Base-by-base conservation (phyloP, 2,888 invertebrate genomes). In the Heterodera filipjevi region DNA sequence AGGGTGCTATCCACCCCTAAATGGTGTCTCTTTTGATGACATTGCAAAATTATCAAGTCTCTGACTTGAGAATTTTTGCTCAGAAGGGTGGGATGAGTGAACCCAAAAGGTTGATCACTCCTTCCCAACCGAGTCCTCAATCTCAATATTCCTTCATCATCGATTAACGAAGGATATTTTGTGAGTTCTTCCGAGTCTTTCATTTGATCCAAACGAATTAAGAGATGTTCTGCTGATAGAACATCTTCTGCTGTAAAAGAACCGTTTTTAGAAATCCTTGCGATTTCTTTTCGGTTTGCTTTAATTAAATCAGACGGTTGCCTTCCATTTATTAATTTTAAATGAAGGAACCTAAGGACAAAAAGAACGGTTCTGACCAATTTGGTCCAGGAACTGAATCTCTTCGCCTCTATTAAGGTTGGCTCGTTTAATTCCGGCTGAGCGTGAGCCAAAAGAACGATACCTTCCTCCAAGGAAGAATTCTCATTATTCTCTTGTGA, bases 1-100 rank as follows among this genome's bases (percentile, higher is more conserved):
- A 80, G 49, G 0, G 78, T 77, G 19, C 30, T 53, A 0, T 27
- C 79, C 1, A 66, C 35, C n/a, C 80, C 79, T 14, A 66, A 39
- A 59, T 80, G 80, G 5, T 35, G 73, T 22, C 22, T 14, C 8
- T 32, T 32, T 6, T 66, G 46, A 30, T 80, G 80, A 3, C 19
- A 16, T 3, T 75, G 22, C 1, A 33, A 8, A 27, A 78, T 32
- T 32, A 72, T 72, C 22, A 59, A 22, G 14, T 22, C 5, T 33
- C 19, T 1, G 19, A 35, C 16, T 0, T 5, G 1, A 5, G 39
- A 22, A 6, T 39, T 30, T 19, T 19, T 19, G 1, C 59, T 6
- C 0, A 53, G 32, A 3, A 32, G 16, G 2, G 44, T 72, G 1
- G 49, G 32, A 14, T 49, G 49, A 32, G 5, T 22, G 3, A 72